Percentiles rank a stretch among this genome's conserved stretches.
Conservation (phyloP, 2,113 vertebrate species). For the Acinonyx jubatus region DNA sequence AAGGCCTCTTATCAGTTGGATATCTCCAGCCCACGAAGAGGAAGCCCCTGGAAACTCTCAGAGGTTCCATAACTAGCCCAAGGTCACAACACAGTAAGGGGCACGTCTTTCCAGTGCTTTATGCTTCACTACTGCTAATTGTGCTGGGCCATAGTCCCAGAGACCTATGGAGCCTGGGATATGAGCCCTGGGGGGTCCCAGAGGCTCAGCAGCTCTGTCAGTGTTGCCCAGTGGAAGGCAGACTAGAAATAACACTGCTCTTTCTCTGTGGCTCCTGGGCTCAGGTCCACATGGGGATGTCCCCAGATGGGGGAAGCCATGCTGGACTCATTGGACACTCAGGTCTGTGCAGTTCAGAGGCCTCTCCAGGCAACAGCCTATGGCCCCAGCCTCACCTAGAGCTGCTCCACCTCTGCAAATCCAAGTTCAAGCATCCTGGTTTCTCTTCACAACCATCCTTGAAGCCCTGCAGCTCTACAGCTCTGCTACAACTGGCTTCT, state of each 20-base stretch:
- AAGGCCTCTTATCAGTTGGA: constrained; percentile 32
- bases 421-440: constrained; percentile 32
- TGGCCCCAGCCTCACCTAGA: constrained; percentile 15
- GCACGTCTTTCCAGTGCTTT: background rate
- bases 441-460: constrained; percentile 19
- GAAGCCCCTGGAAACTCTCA: constrained; percentile 26
- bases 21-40: background rate
- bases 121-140: constrained; percentile 19
- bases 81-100: background rate
- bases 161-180: background rate
- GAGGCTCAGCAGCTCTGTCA: background rate
- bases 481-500: constrained; percentile 37
- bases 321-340: constrained; percentile 24
- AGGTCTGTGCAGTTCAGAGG: constrained; percentile 7
- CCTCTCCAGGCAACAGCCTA: background rate
- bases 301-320: background rate
- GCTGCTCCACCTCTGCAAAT: background rate
- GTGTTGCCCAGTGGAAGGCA: background rate
- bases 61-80: constrained; percentile 45
- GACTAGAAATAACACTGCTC: background rate
- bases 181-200: background rate
- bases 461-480: background rate
- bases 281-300: background rate
- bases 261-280: background rate
- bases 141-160: background rate